Percentiles rank a stretch among this genome's conserved stretches.
These are phyloP conservation scores for Brevimyrus niger DNA, from an alignment of 2,113 vertebrate species.

Conservation along the genomic window DNA sequence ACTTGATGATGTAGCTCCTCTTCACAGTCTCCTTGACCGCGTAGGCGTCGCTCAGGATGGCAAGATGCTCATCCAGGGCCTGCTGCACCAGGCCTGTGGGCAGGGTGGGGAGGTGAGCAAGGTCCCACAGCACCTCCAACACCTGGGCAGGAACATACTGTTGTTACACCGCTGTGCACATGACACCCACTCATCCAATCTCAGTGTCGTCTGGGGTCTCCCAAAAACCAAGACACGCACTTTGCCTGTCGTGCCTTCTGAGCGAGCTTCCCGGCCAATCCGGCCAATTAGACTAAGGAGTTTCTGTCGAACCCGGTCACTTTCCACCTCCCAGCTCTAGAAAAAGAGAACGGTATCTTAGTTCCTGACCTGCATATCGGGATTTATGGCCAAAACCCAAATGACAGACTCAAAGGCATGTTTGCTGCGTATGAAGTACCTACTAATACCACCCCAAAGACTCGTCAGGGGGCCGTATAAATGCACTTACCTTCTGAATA, in stretches of 20 bases:
- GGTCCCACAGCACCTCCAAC: conserved; percentile 91
- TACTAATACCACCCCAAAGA: neutral
- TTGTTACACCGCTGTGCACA: neutral
- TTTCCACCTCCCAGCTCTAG: conserved; percentile 96
- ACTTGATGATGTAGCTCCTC: conserved; percentile 94
- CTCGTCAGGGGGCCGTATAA: too few relatives aligned
- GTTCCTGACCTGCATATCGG: neutral
- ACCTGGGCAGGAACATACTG: conserved; percentile 61
- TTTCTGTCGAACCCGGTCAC: conserved; percentile 89
- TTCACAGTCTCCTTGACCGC: conserved; percentile 92
- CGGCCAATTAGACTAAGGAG: conserved; percentile 90
- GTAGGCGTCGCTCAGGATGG: conserved; percentile 95
- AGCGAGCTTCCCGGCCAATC: conserved; percentile 90
- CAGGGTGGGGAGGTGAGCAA: conserved; percentile 89
- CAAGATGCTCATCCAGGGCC: conserved; percentile 91
- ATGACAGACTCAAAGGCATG: neutral
- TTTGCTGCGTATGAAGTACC: neutral
- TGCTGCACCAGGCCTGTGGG: conserved; percentile 88
- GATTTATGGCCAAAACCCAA: neutral
- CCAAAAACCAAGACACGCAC: conserved; percentile 40
- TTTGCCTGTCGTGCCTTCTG: conserved; percentile 92
- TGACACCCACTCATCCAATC: neutral
- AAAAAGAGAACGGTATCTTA: neutral
- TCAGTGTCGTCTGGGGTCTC: too few relatives aligned
- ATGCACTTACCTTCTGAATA: conserved; percentile 81